These are phyloP conservation scores for Acropternis orthonyx DNA, from an alignment of 2,797 vertebrate genomes.

Conservation along the genomic window DNA sequence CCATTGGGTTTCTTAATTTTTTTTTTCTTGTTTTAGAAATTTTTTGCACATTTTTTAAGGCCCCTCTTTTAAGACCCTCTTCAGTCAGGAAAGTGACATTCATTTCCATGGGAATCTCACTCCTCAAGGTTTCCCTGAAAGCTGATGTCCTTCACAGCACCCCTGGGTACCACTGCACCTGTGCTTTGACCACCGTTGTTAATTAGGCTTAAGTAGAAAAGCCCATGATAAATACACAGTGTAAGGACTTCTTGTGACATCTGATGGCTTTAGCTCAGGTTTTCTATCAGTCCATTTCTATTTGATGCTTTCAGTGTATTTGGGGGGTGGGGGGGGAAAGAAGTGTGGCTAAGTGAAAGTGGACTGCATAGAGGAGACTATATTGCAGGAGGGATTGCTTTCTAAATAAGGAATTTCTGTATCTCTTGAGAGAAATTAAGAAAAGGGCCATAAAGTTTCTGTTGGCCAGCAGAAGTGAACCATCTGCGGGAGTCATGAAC, in stretches of 20 bases:
- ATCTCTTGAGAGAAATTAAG: conserved; percentile 24
- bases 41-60: background rate
- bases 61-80: background rate
- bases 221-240: background rate
- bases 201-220: background rate
- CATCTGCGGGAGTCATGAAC: conserved; percentile 41
- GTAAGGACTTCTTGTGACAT: background rate
- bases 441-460: conserved; percentile 46
- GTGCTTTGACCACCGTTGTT: background rate
- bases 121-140: background rate
- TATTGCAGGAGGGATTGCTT: conserved; percentile 5
- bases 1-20: background rate
- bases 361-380: background rate
- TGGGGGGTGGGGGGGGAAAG: rapidly evolving
- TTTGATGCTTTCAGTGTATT: background rate
- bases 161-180: rapidly evolving
- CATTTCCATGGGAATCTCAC: background rate
- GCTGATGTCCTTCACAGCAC: background rate
- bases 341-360: background rate
- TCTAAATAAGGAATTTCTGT: conserved; percentile 44
- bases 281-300: background rate
- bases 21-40: background rate
- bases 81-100: rapidly evolving
- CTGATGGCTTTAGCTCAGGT: background rate
- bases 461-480: conserved; percentile 51